Evolutionary conservation across 2,888 invertebrate genomes (phyloP), one percentile per base, ranked within the genome.

Genomic region (Cataglyphis livida): DNA sequence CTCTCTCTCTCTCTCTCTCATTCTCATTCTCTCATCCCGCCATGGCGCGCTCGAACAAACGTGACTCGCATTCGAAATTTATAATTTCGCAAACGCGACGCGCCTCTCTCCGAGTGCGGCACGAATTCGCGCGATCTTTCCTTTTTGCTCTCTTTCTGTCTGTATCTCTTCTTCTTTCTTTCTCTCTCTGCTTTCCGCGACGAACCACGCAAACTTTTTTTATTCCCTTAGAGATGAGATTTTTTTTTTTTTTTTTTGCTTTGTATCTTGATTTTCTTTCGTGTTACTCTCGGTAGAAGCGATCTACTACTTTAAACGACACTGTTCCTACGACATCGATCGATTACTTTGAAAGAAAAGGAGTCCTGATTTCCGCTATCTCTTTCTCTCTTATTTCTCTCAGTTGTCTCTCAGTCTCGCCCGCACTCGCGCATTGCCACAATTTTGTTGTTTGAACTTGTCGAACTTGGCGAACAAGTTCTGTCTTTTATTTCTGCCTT

Each of bases 271-370:
- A 71, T 74, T 78, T 73, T 61, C 15, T 15, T 65, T 59, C 59
- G 66, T 70, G 57, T 70, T 83, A 70, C 73, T 86, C 83, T 81
- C 84, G 84, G 91, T 91, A 91, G 91, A 93, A 93, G 93, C 93
- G 90, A 93, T 87, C 92, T 92, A 93, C 91, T 92, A 90, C 87
- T 90, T 92, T 92, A 90, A 91, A 92, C 89, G 91, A 93, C 92
- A 92, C 91, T 92, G 91, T 91, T 91, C 90, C 93, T 93, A 93
- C 93, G 84, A 93, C 93, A 93, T 93, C 91, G 90, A 93, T 92
- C 91, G 91, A 91, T 93, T 92, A 92, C 87, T 90, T 91, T 89
- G 87, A 91, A 91, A 91, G 91, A 89, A 79, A 70, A 71, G 70
- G 71, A 65, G 87, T 91, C 85, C 89, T 86, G 71, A 79, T 79